Conservation (phyloP, 2,113 vertebrate species). For the Tursiops truncatus region DNA sequence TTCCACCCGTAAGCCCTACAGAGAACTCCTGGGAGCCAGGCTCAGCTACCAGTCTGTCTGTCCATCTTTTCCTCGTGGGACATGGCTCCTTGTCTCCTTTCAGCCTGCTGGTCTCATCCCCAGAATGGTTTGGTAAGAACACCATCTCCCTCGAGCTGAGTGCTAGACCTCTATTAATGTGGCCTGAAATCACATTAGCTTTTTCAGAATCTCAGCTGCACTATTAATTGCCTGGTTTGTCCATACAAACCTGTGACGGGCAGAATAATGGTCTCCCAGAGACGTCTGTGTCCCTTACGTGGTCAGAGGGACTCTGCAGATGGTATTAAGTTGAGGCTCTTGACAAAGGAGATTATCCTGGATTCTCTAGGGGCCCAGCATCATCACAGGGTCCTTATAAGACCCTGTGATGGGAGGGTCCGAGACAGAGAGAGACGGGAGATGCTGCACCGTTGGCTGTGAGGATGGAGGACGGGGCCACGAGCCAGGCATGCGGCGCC, state of each 20-base stretch:
- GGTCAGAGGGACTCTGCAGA: background rate
- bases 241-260: background rate
- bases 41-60: background rate
- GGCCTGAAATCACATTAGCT: background rate
- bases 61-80: background rate
- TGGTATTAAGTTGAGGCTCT: background rate
- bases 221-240: background rate
- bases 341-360: background rate
- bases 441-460: background rate
- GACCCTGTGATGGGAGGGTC: background rate
- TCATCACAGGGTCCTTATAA: background rate
- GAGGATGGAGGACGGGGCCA: background rate
- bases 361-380: background rate
- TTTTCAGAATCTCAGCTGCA: background rate
- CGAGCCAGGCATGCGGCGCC: background rate
- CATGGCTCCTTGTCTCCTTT: background rate
- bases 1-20: background rate
- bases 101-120: background rate
- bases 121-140: background rate
- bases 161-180: background rate
- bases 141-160: background rate
- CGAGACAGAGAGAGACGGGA: background rate
- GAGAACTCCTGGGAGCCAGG: background rate
- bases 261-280: background rate
- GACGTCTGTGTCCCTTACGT: background rate